Percentiles rank a stretch among this genome's conserved stretches.
These are phyloP conservation scores for Dicrostonyx torquatus DNA, from an alignment of 2,797 vertebrate species.

Conservation along the genomic window DNA sequence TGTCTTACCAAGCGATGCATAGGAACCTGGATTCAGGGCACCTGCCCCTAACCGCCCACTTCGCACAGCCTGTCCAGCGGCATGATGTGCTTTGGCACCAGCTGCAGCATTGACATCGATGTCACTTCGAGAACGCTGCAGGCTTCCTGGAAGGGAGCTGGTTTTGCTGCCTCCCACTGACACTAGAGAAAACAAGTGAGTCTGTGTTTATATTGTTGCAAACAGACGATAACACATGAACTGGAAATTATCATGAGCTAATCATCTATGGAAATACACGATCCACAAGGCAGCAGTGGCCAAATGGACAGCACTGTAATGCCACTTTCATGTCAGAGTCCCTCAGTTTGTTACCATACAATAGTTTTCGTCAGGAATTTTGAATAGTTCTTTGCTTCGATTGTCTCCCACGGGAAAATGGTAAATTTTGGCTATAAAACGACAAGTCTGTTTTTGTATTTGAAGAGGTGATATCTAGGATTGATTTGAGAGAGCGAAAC, in stretches of 20 bases:
- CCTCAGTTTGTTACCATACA: not conserved
- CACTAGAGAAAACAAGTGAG: conserved; percentile 82
- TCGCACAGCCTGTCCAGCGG: conserved; percentile 86
- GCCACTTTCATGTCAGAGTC: not conserved
- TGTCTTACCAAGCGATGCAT: conserved; percentile 94
- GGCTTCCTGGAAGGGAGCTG: conserved; percentile 87
- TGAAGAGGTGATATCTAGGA: not conserved
- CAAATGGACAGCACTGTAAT: not conserved
- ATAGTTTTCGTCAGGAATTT: not conserved
- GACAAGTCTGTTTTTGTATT: not conserved
- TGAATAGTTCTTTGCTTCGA: conserved; percentile 12
- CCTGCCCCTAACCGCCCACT: conserved; percentile 88
- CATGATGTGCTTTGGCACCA: conserved; percentile 93
- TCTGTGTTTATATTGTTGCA: not conserved
- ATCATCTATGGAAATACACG: not conserved
- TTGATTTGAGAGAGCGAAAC: conserved; percentile 31
- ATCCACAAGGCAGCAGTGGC: not conserved
- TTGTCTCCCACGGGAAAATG: conserved; percentile 22
- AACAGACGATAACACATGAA: not conserved
- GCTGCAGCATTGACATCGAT: conserved; percentile 97
- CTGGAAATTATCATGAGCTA: not conserved
- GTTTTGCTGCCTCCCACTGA: conserved; percentile 88
- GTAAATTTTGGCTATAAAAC: not conserved
- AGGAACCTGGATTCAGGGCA: conserved; percentile 91
- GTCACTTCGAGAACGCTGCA: conserved; percentile 97